Conservation (phyloP, 2,888 invertebrate species). For the Hirudinaria manillensis region DNA sequence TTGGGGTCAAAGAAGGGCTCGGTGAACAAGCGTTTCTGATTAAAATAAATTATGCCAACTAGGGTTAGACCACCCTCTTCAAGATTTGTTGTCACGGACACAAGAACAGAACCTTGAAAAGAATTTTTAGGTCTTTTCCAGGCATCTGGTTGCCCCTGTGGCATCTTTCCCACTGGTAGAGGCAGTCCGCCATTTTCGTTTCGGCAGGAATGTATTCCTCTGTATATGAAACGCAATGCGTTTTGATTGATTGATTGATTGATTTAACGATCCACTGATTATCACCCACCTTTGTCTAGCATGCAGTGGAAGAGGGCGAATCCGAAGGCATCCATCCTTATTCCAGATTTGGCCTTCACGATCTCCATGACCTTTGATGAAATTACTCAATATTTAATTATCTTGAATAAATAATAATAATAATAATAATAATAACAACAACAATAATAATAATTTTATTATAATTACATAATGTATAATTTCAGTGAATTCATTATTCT, state of each 20-base stretch:
- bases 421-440: background rate
- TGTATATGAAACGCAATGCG: conserved; percentile 37
- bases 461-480: too few relatives aligned
- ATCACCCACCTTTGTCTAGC: conserved; percentile 58
- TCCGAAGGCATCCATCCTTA: conserved; percentile 73
- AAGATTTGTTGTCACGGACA: background rate
- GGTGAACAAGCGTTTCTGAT: conserved; percentile 70
- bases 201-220: conserved; percentile 74
- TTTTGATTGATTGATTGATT: conserved; percentile 5
- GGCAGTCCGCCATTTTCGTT: conserved; percentile 86
- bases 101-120: conserved; percentile 37
- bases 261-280: background rate
- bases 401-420: background rate
- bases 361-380: conserved; percentile 66
- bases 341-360: conserved; percentile 81
- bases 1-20: conserved; percentile 71
- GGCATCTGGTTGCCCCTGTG: conserved; percentile 34
- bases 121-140: conserved; percentile 38
- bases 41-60: conserved; percentile 12
- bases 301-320: conserved; percentile 80
- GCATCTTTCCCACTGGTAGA: conserved; percentile 84
- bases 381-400: conserved; percentile 19
- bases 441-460: background rate
- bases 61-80: background rate
- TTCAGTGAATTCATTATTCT: too few relatives aligned